Conservation (phyloP, 2,113 vertebrate genomes). For the Micromys minutus region DNA sequence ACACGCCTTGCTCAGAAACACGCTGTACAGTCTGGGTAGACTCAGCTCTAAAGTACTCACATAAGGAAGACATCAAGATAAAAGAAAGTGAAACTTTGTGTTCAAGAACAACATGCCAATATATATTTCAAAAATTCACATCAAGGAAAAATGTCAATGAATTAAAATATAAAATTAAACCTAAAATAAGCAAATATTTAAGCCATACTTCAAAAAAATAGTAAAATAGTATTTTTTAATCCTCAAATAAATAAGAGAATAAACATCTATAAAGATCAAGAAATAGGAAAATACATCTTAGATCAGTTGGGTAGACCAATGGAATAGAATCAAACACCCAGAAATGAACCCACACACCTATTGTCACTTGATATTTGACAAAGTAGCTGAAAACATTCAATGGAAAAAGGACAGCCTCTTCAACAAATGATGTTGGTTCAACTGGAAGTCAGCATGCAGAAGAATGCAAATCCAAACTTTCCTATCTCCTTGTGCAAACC, state of each 20-base stretch:
- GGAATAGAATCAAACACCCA: too few species aligned
- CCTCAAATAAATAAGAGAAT: background rate
- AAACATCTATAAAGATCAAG: background rate
- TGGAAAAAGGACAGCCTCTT: too few species aligned
- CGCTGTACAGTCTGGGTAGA: background rate
- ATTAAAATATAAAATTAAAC: background rate
- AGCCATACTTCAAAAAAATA: background rate
- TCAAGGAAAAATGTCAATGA: background rate
- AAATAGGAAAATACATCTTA: conserved; percentile 49
- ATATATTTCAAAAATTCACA: background rate
- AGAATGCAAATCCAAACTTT: too few species aligned
- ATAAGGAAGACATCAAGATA: background rate
- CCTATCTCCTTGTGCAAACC: too few species aligned
- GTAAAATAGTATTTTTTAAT: background rate
- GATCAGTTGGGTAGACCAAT: too few species aligned
- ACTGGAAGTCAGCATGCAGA: too few species aligned
- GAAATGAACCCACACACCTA: too few species aligned
- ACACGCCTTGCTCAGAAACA: background rate
- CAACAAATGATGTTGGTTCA: too few species aligned
- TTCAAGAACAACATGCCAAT: conserved; percentile 35
- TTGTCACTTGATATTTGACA: too few species aligned
- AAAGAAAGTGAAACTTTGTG: background rate
- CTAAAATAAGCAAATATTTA: background rate
- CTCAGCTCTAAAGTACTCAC: background rate
- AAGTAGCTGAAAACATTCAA: too few species aligned